Conservation (phyloP, 2,888 invertebrate species). For the Idaea straminata region DNA sequence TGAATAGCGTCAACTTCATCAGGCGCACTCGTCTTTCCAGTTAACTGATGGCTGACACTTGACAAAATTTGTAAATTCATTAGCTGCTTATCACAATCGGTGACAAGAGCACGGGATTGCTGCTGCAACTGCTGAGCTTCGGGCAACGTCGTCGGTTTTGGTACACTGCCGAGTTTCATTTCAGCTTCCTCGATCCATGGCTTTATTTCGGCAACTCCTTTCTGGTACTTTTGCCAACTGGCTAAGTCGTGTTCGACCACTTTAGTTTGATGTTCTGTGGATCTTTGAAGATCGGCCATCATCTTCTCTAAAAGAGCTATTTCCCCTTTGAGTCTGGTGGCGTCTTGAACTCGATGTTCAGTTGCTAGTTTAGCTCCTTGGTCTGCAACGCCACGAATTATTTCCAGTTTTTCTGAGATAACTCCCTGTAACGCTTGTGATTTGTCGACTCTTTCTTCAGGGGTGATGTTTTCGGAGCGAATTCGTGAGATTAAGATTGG, state of each 20-base stretch:
- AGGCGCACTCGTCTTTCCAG: slow-evolving; percentile 87
- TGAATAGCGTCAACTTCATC: slow-evolving; percentile 92
- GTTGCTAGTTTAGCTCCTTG: slow-evolving; percentile 87
- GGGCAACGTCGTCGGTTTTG: slow-evolving; percentile 87
- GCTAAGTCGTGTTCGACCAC: slow-evolving; percentile 88
- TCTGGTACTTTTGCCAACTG: slow-evolving; percentile 92
- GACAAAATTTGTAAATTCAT: slow-evolving; percentile 87
- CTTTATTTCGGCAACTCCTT: slow-evolving; percentile 87
- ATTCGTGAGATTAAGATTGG: slow-evolving; percentile 87
- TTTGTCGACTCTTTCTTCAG: slow-evolving; percentile 89
- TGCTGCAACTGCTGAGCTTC: slow-evolving; percentile 91
- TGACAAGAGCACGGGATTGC: slow-evolving; percentile 85
- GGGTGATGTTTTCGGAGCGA: slow-evolving; percentile 87
- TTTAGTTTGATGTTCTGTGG: slow-evolving; percentile 87
- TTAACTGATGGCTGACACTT: slow-evolving; percentile 86
- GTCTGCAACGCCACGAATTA: slow-evolving; percentile 86
- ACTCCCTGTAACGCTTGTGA: slow-evolving; percentile 87
- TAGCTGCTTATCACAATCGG: slow-evolving; percentile 88
- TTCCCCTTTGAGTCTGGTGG: slow-evolving; percentile 87
- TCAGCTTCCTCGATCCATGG: slow-evolving; percentile 95
- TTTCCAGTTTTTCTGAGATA: slow-evolving; percentile 86
- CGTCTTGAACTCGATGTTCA: slow-evolving; percentile 84
- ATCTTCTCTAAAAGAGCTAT: slow-evolving; percentile 87
- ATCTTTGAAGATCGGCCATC: slow-evolving; percentile 87
- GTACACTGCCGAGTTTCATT: slow-evolving; percentile 85